Percentiles rank a stretch among this genome's conserved stretches.
These are phyloP conservation scores for Vimba vimba DNA, from an alignment of 2,113 vertebrate genomes.

Conservation along the genomic window DNA sequence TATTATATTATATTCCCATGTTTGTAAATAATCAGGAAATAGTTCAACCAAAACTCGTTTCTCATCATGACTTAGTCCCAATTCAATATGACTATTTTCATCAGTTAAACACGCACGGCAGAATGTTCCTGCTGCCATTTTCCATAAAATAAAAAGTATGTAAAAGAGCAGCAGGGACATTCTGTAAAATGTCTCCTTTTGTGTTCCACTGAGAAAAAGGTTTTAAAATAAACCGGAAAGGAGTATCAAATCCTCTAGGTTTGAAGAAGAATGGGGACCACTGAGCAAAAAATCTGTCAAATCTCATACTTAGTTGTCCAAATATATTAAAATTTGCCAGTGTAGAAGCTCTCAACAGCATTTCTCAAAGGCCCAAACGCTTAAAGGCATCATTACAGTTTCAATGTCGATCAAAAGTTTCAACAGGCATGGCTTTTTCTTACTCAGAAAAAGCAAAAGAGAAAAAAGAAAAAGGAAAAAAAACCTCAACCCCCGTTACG, in stretches of 20 bases:
- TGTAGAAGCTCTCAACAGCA: constrained; percentile 24
- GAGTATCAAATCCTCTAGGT: neutral
- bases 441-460: constrained; percentile 68
- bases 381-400: constrained; percentile 67
- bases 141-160: neutral
- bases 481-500: constrained; percentile 63
- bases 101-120: no score
- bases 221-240: neutral
- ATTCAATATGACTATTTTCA: neutral
- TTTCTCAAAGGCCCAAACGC: constrained; percentile 61
- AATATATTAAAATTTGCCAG: neutral
- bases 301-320: constrained; percentile 41
- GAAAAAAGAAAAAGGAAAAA: constrained; percentile 52
- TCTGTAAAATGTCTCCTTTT: neutral
- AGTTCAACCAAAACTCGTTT: neutral
- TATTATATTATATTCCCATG: neutral
- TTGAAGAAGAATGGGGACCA: constrained; percentile 26
- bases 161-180: neutral
- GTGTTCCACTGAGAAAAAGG: neutral
- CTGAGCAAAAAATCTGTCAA: constrained; percentile 52
- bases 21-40: constrained; percentile 3
- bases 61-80: neutral
- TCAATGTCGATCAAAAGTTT: constrained; percentile 84
- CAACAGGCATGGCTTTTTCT: constrained; percentile 49
- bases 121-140: neutral